A percentile compares a stretch with the other conserved stretches of the same genome.
phyloP scores from a whole-genome alignment of 2,797 vertebrate species.

The Spinus pinus region DNA sequence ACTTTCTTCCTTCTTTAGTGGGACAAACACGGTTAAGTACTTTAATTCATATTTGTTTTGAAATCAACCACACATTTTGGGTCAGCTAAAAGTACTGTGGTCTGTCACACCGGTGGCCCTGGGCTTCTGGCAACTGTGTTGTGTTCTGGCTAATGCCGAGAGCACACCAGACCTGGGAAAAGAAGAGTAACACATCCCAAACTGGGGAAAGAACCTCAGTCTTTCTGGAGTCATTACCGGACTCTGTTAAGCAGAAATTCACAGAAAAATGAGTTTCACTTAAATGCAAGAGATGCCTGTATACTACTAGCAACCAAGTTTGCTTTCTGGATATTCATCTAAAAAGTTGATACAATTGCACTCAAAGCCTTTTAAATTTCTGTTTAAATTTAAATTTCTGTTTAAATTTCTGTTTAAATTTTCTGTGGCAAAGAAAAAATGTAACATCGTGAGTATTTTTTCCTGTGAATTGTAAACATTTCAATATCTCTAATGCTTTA shows the following conservation, averaged over 20 bases:
- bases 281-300: background rate
- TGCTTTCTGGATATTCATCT: background rate
- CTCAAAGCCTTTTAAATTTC: background rate
- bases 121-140: background rate
- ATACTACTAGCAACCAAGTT: background rate
- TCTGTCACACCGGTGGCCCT: background rate
- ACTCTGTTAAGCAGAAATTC: background rate
- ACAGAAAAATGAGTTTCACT: background rate
- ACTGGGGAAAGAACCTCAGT: background rate
- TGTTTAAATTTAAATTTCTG: background rate
- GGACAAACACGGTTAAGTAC: background rate
- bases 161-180: background rate
- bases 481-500: background rate
- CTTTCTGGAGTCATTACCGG: background rate
- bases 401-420: background rate
- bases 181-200: background rate
- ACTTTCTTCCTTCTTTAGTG: rapidly evolving
- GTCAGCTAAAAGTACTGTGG: background rate
- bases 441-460: background rate
- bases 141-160: background rate
- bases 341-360: background rate
- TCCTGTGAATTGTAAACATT: background rate
- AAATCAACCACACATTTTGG: background rate
- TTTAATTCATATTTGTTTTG: background rate
- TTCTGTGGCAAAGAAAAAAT: background rate